phyloP scores from a whole-genome alignment of 2,113 vertebrate species.

The Hippocampus barbouri region DNA sequence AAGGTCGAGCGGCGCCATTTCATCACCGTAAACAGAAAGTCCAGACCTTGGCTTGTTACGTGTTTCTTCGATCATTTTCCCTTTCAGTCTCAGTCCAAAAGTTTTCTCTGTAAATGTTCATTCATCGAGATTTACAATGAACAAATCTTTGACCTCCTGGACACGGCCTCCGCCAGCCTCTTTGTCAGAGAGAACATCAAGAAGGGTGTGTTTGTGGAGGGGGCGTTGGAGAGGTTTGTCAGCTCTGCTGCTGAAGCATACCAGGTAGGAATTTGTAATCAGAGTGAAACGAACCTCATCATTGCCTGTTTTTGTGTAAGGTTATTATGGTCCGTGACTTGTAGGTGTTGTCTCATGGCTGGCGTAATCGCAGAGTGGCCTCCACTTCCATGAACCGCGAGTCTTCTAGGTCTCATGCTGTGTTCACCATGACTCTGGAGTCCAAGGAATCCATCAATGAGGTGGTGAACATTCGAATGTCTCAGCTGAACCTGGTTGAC shows the following conservation, averaged over 20 bases:
- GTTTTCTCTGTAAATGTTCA: constrained; percentile 95
- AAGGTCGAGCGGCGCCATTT: constrained; percentile 69
- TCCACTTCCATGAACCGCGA: constrained; percentile 97
- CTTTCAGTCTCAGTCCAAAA: constrained; percentile 80
- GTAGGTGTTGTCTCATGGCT: constrained; percentile 88
- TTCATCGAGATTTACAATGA: constrained; percentile 99
- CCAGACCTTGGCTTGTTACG: constrained; percentile 11
- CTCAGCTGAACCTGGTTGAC: constrained; percentile 91
- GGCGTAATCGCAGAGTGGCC: constrained; percentile 91
- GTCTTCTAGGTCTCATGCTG: constrained; percentile 92
- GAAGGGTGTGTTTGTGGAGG: constrained; percentile 92
- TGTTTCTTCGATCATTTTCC: constrained; percentile 17
- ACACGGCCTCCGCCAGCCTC: constrained; percentile 86
- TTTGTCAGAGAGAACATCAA: constrained; percentile 95
- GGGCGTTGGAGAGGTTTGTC: constrained; percentile 86
- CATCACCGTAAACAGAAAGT: not conserved
- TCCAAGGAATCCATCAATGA: constrained; percentile 86
- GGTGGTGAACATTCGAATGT: constrained; percentile 87
- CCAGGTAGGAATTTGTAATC: constrained; percentile 72
- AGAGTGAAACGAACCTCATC: not conserved
- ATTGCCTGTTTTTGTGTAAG: not conserved
- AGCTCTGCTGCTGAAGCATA: constrained; percentile 91
- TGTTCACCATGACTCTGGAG: constrained; percentile 90
- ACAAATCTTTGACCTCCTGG: constrained; percentile 93
- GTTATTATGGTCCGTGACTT: not conserved